Percentiles rank a stretch among this genome's conserved stretches.
Conservation (phyloP, 2,113 vertebrate species). For the Nibea coibor region DNA sequence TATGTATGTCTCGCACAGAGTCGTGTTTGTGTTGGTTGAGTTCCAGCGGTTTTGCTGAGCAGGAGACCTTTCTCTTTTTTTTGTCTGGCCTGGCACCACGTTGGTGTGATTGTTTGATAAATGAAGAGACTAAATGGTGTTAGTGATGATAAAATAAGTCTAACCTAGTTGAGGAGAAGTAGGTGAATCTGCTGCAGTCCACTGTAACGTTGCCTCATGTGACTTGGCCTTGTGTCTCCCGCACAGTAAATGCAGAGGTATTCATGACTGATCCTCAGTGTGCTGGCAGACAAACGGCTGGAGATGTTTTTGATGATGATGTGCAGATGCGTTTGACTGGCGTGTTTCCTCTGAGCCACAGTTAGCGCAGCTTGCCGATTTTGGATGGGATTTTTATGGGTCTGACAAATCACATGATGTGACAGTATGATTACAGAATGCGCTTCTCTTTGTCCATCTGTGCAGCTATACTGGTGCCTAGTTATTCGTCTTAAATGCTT, state of each 20-base stretch:
- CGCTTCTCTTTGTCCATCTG: not conserved
- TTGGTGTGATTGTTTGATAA: not conserved
- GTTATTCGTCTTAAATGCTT: not conserved
- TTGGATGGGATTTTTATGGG: not conserved
- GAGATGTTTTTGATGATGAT: not conserved
- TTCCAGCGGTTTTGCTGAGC: not conserved
- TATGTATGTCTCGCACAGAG: slow-evolving; percentile 44
- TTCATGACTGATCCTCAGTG: not conserved
- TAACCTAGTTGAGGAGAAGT: not conserved
- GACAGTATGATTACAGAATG: not conserved
- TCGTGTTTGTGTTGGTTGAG: not conserved
- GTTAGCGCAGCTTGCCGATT: not conserved
- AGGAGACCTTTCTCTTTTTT: not conserved
- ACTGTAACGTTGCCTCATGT: not conserved
- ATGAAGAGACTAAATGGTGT: not conserved
- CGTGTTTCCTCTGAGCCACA: not conserved
- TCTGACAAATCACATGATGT: slow-evolving; percentile 18
- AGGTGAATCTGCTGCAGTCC: not conserved
- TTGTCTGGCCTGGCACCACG: not conserved
- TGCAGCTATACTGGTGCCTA: not conserved
- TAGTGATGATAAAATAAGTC: not conserved
- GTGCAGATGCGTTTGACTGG: not conserved
- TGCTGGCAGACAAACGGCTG: not conserved
- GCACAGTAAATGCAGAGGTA: not conserved
- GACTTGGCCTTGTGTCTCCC: slow-evolving; percentile 1